Base-by-base conservation (phyloP, 2,113 vertebrate species). In the Aptenodytes forsteri region DNA sequence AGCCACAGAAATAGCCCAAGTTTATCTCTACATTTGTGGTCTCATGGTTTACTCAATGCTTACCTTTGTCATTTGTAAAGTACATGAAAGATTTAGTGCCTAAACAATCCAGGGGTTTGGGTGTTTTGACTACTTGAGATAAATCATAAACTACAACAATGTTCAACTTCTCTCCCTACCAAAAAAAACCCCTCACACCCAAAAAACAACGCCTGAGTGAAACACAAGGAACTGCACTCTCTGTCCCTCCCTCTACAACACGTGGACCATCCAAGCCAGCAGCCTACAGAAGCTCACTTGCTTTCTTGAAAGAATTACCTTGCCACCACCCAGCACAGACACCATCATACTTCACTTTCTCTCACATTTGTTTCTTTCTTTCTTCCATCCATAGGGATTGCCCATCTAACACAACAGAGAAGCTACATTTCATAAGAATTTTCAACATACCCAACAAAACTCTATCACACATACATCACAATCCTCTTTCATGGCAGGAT, bases 391-490 rank as follows among this genome's bases (percentile, higher is more conserved):
- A 13, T 2, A 46, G 30, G 23, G 36, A 49, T 26, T 55, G 6
- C 10, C 20, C 30, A 56, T 26, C 55, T 30, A 61, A 69, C 34
- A 44, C 13, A 40, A 30, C 0, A 1, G 13, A 71, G 40, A 66
- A 81, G n/a, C 8, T 52, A 18, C 8, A 14, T 40, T 83, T 55
- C 3, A 0, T 11, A 56, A 52, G n/a, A 64, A 40, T 21, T 50
- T 72, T 11, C n/a, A 23, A 2, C 0, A 2, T 42, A 59, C 6
- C 16, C 18, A 75, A 8, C 16, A 21, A 2, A 75, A 58, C 12
- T 14, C 42, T 32, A 3, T 34, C 52, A 58, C 1, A 1, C 8
- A 17, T 18, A 22, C 16, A 30, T 6, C 10, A 1, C 34, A 14
- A 49, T 14, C 32, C 44, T 67, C 42, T 70, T 50, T 32, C 70